Percentiles rank a stretch among this genome's conserved stretches.
Conservation (phyloP, 2,888 invertebrate species). For the Hirtodrosophila duncani region DNA sequence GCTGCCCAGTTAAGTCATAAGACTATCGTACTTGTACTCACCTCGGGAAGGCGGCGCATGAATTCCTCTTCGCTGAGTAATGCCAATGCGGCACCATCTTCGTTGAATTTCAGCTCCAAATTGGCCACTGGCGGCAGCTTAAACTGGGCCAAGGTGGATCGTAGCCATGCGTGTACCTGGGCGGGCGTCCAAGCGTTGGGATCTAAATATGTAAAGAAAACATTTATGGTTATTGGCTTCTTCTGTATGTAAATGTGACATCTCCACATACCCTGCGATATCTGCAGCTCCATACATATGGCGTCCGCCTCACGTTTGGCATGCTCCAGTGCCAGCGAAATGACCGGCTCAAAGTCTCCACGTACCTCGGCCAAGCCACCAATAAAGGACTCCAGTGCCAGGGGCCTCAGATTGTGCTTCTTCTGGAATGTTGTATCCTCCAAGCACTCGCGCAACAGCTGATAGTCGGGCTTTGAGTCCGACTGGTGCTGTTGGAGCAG, state of each 20-base stretch:
- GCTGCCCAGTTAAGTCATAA: slow-evolving; percentile 43
- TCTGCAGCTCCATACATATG: slow-evolving; percentile 90
- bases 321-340: slow-evolving; percentile 91
- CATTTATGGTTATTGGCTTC: not conserved
- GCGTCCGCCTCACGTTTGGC: slow-evolving; percentile 90
- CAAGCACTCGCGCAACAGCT: slow-evolving; percentile 87
- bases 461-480: slow-evolving; percentile 82
- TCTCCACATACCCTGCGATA: slow-evolving; percentile 87
- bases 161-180: slow-evolving; percentile 93
- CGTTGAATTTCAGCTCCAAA: slow-evolving; percentile 87
- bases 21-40: slow-evolving; percentile 74
- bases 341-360: slow-evolving; percentile 89
- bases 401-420: slow-evolving; percentile 88
- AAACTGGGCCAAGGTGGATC: slow-evolving; percentile 91
- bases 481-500: slow-evolving; percentile 54
- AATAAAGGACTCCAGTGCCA: slow-evolving; percentile 84
- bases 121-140: slow-evolving; percentile 85
- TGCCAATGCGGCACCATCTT: slow-evolving; percentile 88
- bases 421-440: slow-evolving; percentile 92
- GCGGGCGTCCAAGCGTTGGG: slow-evolving; percentile 91
- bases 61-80: slow-evolving; percentile 92
- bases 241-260: not conserved
- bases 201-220: slow-evolving; percentile 81
- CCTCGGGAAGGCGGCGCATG: slow-evolving; percentile 89
- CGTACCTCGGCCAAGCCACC: slow-evolving; percentile 81